These are phyloP conservation scores for Diadegma fenestrale DNA, from an alignment of 2,888 invertebrate genomes.

Conservation along the genomic window DNA sequence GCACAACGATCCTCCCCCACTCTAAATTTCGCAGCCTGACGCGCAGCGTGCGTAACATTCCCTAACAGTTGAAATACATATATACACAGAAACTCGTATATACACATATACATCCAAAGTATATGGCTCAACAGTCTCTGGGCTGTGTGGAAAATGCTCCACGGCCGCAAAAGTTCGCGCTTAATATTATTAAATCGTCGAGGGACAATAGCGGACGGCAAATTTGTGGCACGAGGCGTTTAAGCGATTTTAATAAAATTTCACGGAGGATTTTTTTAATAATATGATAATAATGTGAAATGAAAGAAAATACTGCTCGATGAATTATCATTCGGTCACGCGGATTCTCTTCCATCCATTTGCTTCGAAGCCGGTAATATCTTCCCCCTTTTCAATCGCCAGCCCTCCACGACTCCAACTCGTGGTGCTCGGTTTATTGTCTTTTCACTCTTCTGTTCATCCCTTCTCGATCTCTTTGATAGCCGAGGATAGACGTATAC, in stretches of 20 bases:
- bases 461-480: conserved; percentile 33
- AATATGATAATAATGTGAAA: conserved; percentile 84
- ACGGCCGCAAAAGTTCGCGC: conserved; percentile 76
- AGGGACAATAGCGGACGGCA: conserved; percentile 75
- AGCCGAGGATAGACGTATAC: background rate
- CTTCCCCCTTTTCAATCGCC: conserved; percentile 51
- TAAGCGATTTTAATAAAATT: conserved; percentile 83
- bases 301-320: conserved; percentile 81
- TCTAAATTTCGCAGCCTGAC: conserved; percentile 58
- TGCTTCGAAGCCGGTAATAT: conserved; percentile 27
- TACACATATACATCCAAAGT: conserved; percentile 22
- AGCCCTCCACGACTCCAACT: conserved; percentile 47
- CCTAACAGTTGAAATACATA: conserved; percentile 18
- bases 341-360: conserved; percentile 62
- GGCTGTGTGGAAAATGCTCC: conserved; percentile 13
- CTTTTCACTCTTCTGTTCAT: conserved; percentile 67
- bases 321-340: conserved; percentile 80
- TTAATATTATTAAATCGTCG: conserved; percentile 82
- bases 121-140: conserved; percentile 37
- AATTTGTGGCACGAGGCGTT: conserved; percentile 79
- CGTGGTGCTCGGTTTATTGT: conserved; percentile 58
- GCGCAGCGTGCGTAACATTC: conserved; percentile 52
- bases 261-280: conserved; percentile 84
- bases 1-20: conserved; percentile 49
- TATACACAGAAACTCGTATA: background rate